A percentile compares a stretch with the other conserved stretches of the same genome.
Evolutionary conservation across 2,888 invertebrate species (phyloP).

Genomic region (Criorhina ranunculi): DNA sequence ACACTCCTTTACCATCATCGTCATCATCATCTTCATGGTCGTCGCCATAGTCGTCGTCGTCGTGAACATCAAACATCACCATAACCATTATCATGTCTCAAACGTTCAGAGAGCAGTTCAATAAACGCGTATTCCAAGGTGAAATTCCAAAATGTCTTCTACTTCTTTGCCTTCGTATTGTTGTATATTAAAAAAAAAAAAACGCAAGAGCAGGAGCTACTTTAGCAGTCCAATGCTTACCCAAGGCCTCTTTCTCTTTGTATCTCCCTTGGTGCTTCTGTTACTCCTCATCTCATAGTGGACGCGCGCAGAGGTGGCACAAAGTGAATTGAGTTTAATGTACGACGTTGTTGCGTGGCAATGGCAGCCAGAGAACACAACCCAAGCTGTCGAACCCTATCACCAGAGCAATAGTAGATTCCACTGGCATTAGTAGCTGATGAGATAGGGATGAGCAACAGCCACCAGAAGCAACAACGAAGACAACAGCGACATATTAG

Average conservation of each 20-base stretch:
- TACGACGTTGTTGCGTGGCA: slow-evolving; percentile 59
- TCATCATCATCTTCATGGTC: slow-evolving; percentile 35
- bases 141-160: slow-evolving; percentile 76
- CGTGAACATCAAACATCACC: slow-evolving; percentile 67
- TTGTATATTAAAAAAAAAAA: slow-evolving; percentile 42
- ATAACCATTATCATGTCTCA: slow-evolving; percentile 76
- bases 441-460: slow-evolving; percentile 48
- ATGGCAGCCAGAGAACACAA: slow-evolving; percentile 17
- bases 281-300: background rate
- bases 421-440: slow-evolving; percentile 49
- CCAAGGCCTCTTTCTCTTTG: slow-evolving; percentile 62
- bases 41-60: slow-evolving; percentile 15
- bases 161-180: slow-evolving; percentile 60
- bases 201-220: slow-evolving; percentile 54
- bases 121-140: slow-evolving; percentile 76
- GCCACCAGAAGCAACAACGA: background rate
- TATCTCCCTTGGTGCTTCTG: background rate
- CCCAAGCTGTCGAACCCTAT: slow-evolving; percentile 9
- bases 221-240: slow-evolving; percentile 51
- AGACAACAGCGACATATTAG: slow-evolving; percentile 50
- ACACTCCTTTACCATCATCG: background rate
- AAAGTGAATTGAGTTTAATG: slow-evolving; percentile 68
- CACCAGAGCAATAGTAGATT: slow-evolving; percentile 39
- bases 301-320: slow-evolving; percentile 45
- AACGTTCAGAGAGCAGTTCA: slow-evolving; percentile 75